These are phyloP conservation scores for Thumatha senex DNA, from an alignment of 2,888 invertebrate species.

Conservation along the genomic window DNA sequence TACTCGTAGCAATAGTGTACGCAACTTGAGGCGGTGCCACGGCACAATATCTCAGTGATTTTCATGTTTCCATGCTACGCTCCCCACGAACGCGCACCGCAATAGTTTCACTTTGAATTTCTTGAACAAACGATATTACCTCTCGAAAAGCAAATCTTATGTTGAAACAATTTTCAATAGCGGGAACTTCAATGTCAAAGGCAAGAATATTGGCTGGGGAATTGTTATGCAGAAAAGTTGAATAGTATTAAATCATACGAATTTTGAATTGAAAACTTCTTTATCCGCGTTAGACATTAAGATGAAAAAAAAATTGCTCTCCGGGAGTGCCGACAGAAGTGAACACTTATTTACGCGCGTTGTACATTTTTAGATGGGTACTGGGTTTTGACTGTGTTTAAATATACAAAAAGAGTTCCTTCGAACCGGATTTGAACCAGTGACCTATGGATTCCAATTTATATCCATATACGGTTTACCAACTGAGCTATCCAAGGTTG, in stretches of 20 bases:
- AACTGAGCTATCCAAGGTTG: too few relatives aligned
- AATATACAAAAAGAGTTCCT: too few relatives aligned
- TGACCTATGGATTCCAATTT: too few relatives aligned
- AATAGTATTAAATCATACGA: slow-evolving; percentile 40
- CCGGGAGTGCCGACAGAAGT: too few relatives aligned
- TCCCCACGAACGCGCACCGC: slow-evolving; percentile 48
- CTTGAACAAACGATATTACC: slow-evolving; percentile 78
- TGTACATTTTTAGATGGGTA: too few relatives aligned
- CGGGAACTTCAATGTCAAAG: slow-evolving; percentile 71
- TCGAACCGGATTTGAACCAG: too few relatives aligned
- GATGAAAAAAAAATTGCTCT: too few relatives aligned
- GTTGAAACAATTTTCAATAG: slow-evolving; percentile 76
- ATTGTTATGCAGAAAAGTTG: slow-evolving; percentile 50
- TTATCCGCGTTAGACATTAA: too few relatives aligned
- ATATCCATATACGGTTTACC: too few relatives aligned
- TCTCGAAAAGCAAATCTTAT: slow-evolving; percentile 69
- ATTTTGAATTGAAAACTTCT: too few relatives aligned
- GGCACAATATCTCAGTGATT: slow-evolving; percentile 53
- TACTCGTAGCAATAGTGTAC: neutral
- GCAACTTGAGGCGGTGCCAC: neutral
- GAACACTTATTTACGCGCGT: too few relatives aligned
- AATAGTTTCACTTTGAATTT: slow-evolving; percentile 77
- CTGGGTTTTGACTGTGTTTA: too few relatives aligned
- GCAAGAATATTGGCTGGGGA: slow-evolving; percentile 61
- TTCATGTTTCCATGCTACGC: slow-evolving; percentile 52